Base-by-base conservation (phyloP, 2,797 vertebrate genomes). In the Chiroxiphia lanceolata region DNA sequence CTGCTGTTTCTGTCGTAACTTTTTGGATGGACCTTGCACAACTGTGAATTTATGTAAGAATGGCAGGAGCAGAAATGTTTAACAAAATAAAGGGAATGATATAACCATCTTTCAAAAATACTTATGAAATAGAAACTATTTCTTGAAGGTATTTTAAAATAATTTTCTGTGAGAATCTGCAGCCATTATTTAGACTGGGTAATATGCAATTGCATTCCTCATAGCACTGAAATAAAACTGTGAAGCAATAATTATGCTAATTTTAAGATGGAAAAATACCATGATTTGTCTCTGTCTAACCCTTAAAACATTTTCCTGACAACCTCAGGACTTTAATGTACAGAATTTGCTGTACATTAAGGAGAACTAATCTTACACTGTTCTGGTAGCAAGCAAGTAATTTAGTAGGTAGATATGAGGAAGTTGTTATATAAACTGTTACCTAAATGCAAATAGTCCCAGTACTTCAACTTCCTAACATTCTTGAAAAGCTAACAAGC, bases 201-300 rank as follows among this genome's bases (percentile, higher is more conserved):
- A 69, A 47, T 71, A 56, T 5, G 25, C 53, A 63, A 26, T 61
- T 94, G 63, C 47, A 12, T 92, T 84, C 63, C 91, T 89, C 47
- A n/a, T 31, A 47, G 56, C 42, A 23, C 44, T 25, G 68, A 79
- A 85, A 47, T 83, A 63, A 83, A 90, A 56, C 60, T 48, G 29
- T 84, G 64, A 77, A 85, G 68, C 65, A 65, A 38, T 87, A 90
- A 90, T 91, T 91, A 87, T 85, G 68, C 71, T 91, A 85, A 82
- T 92, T 79, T 90, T 59, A 67, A 84, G 61, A 65, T 42, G 22
- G 51, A 67, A 84, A 68, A 85, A 45, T 80, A 74, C 44, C 9
- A 12, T 82, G 48, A 67, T 89, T 77, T 87, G 23, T 82, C 71
- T 89, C 48, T 76, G 89, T 65, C 48, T 79, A 50, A 51, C 57